Evolutionary conservation across 1,140 invertebrate species (phyloP).

Genomic region (Drosophila dunni): DNA sequence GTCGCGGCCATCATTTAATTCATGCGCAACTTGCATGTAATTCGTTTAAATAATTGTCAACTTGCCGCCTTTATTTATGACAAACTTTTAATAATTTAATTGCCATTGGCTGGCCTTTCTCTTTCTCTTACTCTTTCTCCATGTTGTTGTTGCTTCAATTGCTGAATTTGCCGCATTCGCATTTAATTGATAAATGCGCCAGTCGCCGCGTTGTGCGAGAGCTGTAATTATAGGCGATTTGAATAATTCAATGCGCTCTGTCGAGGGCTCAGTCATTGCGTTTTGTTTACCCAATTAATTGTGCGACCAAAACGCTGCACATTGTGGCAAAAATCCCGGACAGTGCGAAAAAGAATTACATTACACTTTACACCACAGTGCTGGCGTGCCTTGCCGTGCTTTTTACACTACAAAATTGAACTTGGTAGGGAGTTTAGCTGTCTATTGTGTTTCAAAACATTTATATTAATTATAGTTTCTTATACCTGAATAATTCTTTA

Average conservation of each 20-base stretch:
- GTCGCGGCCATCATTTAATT: slow-evolving; percentile 1
- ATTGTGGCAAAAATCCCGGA: slow-evolving; percentile 12
- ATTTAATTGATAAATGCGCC: slow-evolving; percentile 80
- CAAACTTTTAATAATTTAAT: slow-evolving; percentile 81
- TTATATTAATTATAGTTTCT: no score
- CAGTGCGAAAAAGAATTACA: no score
- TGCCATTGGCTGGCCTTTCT: slow-evolving; percentile 29
- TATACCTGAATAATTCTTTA: no score
- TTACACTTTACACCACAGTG: no score
- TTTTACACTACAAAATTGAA: no score
- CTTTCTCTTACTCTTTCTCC: no score
- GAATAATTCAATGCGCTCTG: slow-evolving; percentile 74
- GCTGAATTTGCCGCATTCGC: slow-evolving; percentile 70
- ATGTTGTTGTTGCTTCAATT: slow-evolving; percentile 65
- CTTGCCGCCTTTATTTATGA: slow-evolving; percentile 75
- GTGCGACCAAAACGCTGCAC: slow-evolving; percentile 53
- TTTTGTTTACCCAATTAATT: slow-evolving; percentile 81
- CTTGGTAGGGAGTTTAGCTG: no score
- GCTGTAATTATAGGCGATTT: slow-evolving; percentile 80
- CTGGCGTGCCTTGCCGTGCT: no score
- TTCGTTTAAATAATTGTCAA: slow-evolving; percentile 82
- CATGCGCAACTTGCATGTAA: slow-evolving; percentile 52
- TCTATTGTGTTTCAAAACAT: no score
- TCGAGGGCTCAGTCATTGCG: slow-evolving; percentile 45
- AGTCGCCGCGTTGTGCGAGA: slow-evolving; percentile 44